Percentiles rank a stretch among this genome's conserved stretches.
Evolutionary conservation across 2,888 invertebrate genomes (phyloP).

Genomic region (Calameuta filiformis): DNA sequence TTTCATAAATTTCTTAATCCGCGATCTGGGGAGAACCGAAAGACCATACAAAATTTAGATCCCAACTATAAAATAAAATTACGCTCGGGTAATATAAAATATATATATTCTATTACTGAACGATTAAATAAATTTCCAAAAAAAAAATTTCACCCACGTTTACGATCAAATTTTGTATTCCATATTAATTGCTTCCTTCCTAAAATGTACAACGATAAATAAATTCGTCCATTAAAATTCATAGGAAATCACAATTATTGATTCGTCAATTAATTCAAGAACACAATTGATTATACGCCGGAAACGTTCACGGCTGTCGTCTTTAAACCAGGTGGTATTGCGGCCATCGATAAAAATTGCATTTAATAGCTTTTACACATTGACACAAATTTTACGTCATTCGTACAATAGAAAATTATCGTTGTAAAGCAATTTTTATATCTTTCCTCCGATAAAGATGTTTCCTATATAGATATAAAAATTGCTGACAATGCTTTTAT

Average conservation of each 20-base stretch:
- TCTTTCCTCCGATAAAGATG: too few relatives aligned
- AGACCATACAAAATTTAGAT: background rate
- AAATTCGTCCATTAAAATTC: background rate
- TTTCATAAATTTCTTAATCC: background rate
- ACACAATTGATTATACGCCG: background rate
- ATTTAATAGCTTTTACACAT: background rate
- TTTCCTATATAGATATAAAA: background rate
- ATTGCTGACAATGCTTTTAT: background rate
- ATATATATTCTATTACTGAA: background rate
- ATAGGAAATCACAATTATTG: background rate
- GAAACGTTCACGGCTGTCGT: background rate
- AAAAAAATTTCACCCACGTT: background rate
- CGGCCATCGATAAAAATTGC: background rate
- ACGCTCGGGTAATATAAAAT: background rate
- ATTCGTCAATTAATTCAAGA: background rate
- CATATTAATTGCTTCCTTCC: background rate
- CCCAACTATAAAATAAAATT: background rate
- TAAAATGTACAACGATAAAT: background rate
- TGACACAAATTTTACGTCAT: background rate
- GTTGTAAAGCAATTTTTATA: too few relatives aligned
- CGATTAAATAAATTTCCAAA: background rate
- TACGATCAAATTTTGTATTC: background rate
- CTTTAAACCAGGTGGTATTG: background rate
- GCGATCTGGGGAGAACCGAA: background rate
- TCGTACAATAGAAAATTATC: background rate